Evolutionary conservation across 2,113 vertebrate genomes (phyloP).

Genomic region (Microtus ochrogaster): DNA sequence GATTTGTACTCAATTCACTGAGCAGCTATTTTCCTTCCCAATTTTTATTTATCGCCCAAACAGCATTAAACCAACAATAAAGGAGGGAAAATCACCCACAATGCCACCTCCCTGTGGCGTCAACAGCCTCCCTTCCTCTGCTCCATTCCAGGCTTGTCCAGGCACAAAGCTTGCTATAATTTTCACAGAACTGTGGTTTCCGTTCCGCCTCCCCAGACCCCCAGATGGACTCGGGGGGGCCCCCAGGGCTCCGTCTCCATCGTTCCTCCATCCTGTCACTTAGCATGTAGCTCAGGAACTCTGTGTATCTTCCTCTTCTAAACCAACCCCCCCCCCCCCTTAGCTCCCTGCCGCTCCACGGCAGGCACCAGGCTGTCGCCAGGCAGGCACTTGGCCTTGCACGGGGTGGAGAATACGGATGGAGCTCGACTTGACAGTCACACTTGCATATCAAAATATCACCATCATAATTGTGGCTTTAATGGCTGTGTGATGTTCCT

Average conservation of each 20-base stretch:
- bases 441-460: not conserved
- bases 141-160: slow-evolving; percentile 56
- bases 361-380: not conserved
- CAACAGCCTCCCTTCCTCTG: slow-evolving; percentile 6
- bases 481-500: not conserved
- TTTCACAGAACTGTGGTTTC: not conserved
- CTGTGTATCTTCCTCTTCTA: not conserved
- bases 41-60: slow-evolving; percentile 79
- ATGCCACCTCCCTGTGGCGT: slow-evolving; percentile 59
- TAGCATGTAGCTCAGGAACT: not conserved
- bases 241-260: fast-evolving
- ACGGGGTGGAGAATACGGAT: not conserved
- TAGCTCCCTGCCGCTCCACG: not conserved
- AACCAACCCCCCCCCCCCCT: not conserved
- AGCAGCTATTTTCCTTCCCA: slow-evolving; percentile 71
- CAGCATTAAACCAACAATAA: slow-evolving; percentile 69
- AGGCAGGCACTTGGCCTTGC: fast-evolving
- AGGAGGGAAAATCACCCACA: slow-evolving; percentile 63
- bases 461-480: not conserved
- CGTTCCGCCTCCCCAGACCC: not conserved
- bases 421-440: not conserved
- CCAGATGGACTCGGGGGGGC: not conserved
- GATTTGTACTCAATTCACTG: slow-evolving; percentile 56
- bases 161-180: not conserved
- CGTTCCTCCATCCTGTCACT: fast-evolving